A percentile compares a stretch with the other conserved stretches of the same genome.
phyloP scores from a whole-genome alignment of 1,140 invertebrate species.

The Ceratina japonica region DNA sequence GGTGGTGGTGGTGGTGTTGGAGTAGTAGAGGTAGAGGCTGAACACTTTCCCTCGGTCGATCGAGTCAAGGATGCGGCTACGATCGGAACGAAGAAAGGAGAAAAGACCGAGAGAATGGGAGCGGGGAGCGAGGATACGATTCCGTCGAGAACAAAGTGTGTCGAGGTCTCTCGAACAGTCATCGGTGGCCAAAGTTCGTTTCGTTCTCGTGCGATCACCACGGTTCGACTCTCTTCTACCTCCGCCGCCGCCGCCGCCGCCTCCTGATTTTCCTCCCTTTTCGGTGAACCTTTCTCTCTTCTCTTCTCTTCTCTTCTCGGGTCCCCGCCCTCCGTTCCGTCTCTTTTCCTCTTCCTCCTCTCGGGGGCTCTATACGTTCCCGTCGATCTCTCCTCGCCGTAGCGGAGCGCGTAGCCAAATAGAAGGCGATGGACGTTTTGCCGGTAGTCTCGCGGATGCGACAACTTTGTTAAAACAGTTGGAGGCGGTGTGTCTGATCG shows the following conservation, averaged over 20 bases:
- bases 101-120: slow-evolving; percentile 67
- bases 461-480: slow-evolving; percentile 55
- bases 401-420: not conserved
- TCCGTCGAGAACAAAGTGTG: slow-evolving; percentile 73
- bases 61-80: slow-evolving; percentile 66
- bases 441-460: slow-evolving; percentile 24
- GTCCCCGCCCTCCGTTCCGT: not conserved
- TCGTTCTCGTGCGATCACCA: slow-evolving; percentile 37
- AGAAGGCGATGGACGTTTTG: slow-evolving; percentile 52
- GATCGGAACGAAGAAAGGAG: slow-evolving; percentile 34
- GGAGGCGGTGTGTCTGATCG: slow-evolving; percentile 18
- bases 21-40: slow-evolving; percentile 27
- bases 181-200: slow-evolving; percentile 21
- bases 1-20: too few relatives aligned
- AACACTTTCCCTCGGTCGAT: slow-evolving; percentile 76
- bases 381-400: not conserved
- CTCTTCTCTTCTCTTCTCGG: too few relatives aligned
- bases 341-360: slow-evolving; percentile 15
- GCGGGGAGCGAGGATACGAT: slow-evolving; percentile 68
- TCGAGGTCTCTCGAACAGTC: slow-evolving; percentile 80
- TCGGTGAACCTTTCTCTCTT: too few relatives aligned
- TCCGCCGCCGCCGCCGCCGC: slow-evolving; percentile 8
- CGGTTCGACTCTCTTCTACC: slow-evolving; percentile 15
- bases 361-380: not conserved
- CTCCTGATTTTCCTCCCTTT: too few relatives aligned